Conservation (phyloP, 2,113 vertebrate genomes). For the Esox niger region DNA sequence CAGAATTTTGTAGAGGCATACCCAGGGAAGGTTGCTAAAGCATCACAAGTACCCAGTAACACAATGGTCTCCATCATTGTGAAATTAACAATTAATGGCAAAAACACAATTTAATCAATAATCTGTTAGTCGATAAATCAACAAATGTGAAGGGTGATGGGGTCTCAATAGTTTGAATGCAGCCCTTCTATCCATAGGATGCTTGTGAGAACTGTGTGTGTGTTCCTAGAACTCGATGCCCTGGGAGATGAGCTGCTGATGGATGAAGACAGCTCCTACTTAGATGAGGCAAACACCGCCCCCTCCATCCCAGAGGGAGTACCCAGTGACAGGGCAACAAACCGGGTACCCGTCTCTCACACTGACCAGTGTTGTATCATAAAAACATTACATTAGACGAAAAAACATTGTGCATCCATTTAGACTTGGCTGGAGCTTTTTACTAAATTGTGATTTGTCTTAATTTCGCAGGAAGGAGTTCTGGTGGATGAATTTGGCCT, state of each 20-base stretch:
- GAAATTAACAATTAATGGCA: no score
- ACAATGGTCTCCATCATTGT: no score
- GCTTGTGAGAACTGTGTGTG: no score
- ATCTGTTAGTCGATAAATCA: no score
- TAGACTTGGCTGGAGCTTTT: neutral
- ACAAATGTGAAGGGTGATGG: no score
- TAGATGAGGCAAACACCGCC: constrained; percentile 89
- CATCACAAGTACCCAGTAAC: no score
- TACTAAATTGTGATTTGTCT: neutral
- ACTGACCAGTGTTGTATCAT: neutral
- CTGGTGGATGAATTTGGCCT: constrained; percentile 97
- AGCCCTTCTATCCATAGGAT: no score
- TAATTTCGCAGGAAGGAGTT: constrained; percentile 84
- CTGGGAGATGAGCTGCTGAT: constrained; percentile 91
- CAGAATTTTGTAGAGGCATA: no score
- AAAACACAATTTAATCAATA: no score
- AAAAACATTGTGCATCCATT: neutral
- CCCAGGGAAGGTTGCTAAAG: no score
- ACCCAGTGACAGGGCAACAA: constrained; percentile 82
- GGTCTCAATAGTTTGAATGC: no score
- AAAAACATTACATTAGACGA: neutral
- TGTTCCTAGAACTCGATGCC: constrained; percentile 85
- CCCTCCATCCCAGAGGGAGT: constrained; percentile 91
- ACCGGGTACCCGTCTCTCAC: constrained; percentile 77
- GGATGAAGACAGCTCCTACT: constrained; percentile 94